A percentile compares a stretch with the other conserved stretches of the same genome.
phyloP scores from a whole-genome alignment of 1,140 invertebrate genomes.

The Coboldia fuscipes region DNA sequence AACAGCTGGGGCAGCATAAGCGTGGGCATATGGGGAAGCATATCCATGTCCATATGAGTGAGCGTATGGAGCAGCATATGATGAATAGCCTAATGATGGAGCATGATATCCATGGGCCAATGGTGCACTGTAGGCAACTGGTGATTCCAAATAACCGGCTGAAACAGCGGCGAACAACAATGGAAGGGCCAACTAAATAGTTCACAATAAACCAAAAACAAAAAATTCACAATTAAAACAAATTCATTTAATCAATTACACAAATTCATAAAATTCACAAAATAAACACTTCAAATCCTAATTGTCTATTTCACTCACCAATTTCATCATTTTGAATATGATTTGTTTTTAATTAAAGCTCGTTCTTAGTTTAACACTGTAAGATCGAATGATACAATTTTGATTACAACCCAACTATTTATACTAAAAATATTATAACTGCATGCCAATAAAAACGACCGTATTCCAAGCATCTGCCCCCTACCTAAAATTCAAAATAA shows the following conservation, averaged over 20 bases:
- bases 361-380: neutral
- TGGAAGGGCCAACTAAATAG: constrained; percentile 1
- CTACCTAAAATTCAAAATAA: too few relatives aligned
- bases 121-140: neutral
- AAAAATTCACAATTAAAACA: too few relatives aligned
- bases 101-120: neutral
- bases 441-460: too few relatives aligned
- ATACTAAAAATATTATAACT: too few relatives aligned
- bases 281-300: too few relatives aligned
- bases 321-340: constrained; percentile 1
- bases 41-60: neutral
- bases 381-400: neutral
- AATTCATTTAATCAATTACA: too few relatives aligned
- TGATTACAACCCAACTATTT: neutral
- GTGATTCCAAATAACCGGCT: neutral
- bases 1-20: neutral
- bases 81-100: neutral
- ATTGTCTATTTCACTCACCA: constrained; percentile 2
- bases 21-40: neutral
- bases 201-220: too few relatives aligned
- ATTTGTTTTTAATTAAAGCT: neutral
- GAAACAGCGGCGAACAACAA: constrained; percentile 1
- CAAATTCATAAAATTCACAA: too few relatives aligned
- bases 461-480: too few relatives aligned
- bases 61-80: neutral